Conservation (phyloP, 2,797 vertebrate species). For the Poecilia velifera region DNA sequence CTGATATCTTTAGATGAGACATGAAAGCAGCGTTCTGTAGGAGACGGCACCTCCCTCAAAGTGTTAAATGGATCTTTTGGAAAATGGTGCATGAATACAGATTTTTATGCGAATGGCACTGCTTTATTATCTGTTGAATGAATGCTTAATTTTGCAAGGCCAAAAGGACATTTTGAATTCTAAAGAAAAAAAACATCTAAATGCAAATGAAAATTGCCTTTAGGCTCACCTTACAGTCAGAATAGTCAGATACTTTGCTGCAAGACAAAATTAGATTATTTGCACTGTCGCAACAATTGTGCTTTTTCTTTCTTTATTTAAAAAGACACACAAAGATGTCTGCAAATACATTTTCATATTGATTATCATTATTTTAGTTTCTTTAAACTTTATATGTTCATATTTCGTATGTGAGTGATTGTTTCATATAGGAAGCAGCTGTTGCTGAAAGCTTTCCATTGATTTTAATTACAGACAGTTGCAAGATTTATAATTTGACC, state of each 20-base stretch:
- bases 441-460: not conserved
- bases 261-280: no score
- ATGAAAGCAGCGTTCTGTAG: not conserved
- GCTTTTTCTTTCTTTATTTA: no score
- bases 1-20: not conserved
- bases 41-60: not conserved
- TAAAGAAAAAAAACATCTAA: not conserved
- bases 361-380: no score
- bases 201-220: not conserved
- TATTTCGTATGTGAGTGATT: no score
- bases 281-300: no score
- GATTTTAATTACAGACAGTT: not conserved
- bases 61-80: not conserved
- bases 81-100: not conserved
- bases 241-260: no score
- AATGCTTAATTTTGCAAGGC: not conserved
- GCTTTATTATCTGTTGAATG: slow-evolving; percentile 3
- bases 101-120: not conserved
- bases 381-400: no score
- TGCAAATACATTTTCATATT: no score
- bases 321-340: no score
- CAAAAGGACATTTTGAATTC: not conserved
- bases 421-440: not conserved
- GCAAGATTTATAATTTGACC: not conserved
- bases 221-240: not conserved